Evolutionary conservation across 2,113 vertebrate genomes (phyloP).

Genomic region (Phocoena sinus): DNA sequence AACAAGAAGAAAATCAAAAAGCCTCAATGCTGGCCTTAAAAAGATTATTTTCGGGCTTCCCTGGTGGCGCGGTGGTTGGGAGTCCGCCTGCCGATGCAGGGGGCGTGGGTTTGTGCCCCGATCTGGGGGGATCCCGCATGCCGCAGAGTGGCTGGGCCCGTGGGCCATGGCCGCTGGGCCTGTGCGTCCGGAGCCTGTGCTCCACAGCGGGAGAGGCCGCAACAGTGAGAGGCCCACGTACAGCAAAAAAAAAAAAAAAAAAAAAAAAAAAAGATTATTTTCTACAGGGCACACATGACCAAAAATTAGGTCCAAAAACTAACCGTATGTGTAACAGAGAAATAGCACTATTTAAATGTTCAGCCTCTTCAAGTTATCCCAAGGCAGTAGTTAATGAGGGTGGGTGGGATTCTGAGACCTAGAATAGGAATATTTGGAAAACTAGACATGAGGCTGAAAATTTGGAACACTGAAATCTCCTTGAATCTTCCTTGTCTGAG

Average conservation of each 20-base stretch:
- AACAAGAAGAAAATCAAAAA: not conserved
- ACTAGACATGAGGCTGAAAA: not conserved
- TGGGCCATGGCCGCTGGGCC: too few species aligned
- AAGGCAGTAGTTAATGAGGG: not conserved
- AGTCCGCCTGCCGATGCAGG: too few species aligned
- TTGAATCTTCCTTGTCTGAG: not conserved
- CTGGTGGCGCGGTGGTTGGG: too few species aligned
- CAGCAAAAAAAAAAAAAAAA: too few species aligned
- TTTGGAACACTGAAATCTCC: not conserved
- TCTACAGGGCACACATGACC: not conserved
- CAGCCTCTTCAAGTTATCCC: not conserved
- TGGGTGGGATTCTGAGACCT: not conserved
- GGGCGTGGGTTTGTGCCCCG: too few species aligned
- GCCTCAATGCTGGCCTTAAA: not conserved
- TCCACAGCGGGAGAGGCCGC: too few species aligned
- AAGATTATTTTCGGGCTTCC: not conserved
- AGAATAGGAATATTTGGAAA: not conserved
- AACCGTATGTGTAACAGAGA: not conserved
- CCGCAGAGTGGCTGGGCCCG: too few species aligned
- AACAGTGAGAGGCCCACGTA: too few species aligned
- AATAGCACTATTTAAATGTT: not conserved
- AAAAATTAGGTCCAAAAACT: not conserved
- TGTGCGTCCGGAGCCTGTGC: too few species aligned
- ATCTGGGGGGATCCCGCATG: too few species aligned
- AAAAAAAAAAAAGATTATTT: not conserved